Evolutionary conservation across 2,797 vertebrate genomes (phyloP).

Genomic region (Artibeus jamaicensis): DNA sequence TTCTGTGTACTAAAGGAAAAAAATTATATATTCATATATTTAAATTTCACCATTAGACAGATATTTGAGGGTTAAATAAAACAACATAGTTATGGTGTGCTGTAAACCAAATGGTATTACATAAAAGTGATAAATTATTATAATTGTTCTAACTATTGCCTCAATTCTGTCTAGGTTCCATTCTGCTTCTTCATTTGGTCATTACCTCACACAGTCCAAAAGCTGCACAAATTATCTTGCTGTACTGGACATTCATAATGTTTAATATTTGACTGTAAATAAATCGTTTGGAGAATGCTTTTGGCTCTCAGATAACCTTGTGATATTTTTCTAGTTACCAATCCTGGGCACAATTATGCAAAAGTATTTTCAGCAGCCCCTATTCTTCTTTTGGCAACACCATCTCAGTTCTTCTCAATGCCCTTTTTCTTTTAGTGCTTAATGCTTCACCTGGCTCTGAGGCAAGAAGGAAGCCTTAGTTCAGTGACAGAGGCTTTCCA

Average conservation of each 20-base stretch:
- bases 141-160: neutral
- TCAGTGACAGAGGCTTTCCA: neutral
- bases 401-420: neutral
- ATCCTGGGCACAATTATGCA: slow-evolving; percentile 2
- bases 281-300: neutral
- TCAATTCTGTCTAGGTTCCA: neutral
- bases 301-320: slow-evolving; percentile 14
- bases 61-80: slow-evolving; percentile 18
- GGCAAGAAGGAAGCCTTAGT: neutral
- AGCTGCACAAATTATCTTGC: neutral
- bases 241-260: neutral
- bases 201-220: neutral
- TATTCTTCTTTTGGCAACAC: neutral
- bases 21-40: neutral
- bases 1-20: neutral
- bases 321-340: neutral
- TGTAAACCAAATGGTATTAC: neutral
- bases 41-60: neutral
- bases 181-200: neutral
- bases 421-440: neutral
- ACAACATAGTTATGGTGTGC: neutral
- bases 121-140: slow-evolving; percentile 8
- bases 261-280: slow-evolving; percentile 4
- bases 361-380: neutral
- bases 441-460: neutral